Evolutionary conservation across 2,113 vertebrate species (phyloP).

Genomic region (Tachysurus fulvidraco): DNA sequence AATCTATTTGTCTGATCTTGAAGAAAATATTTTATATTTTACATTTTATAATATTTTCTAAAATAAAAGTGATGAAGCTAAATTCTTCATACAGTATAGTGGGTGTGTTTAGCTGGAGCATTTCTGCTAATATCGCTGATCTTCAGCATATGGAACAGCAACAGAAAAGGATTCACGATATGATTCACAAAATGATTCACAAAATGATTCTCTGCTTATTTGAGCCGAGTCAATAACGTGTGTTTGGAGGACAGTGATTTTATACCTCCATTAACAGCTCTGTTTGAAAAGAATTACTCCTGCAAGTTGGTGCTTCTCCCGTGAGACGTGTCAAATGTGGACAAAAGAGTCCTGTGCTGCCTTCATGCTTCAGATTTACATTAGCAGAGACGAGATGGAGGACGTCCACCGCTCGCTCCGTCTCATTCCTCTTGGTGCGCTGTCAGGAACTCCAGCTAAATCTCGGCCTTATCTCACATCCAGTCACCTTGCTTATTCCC

Average conservation of each 20-base stretch:
- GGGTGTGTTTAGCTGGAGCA: not conserved
- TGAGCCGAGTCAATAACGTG: not conserved
- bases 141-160: not conserved
- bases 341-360: slow-evolving; percentile 10
- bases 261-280: not conserved
- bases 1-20: too few relatives aligned
- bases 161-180: too few relatives aligned
- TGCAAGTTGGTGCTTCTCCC: not conserved
- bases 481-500: slow-evolving; percentile 80
- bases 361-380: slow-evolving; percentile 34
- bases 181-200: not conserved
- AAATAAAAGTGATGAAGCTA: not conserved
- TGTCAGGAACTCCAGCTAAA: slow-evolving; percentile 67
- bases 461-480: slow-evolving; percentile 70
- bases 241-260: not conserved
- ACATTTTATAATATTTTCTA: too few relatives aligned
- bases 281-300: not conserved
- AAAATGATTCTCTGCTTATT: not conserved
- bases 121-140: not conserved
- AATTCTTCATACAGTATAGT: not conserved
- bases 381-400: slow-evolving; percentile 34
- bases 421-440: slow-evolving; percentile 58
- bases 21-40: too few relatives aligned
- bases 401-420: slow-evolving; percentile 14
- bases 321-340: not conserved